These are phyloP conservation scores for Sclerodermus sp. DNA, from an alignment of 2,888 invertebrate genomes.

Conservation along the genomic window DNA sequence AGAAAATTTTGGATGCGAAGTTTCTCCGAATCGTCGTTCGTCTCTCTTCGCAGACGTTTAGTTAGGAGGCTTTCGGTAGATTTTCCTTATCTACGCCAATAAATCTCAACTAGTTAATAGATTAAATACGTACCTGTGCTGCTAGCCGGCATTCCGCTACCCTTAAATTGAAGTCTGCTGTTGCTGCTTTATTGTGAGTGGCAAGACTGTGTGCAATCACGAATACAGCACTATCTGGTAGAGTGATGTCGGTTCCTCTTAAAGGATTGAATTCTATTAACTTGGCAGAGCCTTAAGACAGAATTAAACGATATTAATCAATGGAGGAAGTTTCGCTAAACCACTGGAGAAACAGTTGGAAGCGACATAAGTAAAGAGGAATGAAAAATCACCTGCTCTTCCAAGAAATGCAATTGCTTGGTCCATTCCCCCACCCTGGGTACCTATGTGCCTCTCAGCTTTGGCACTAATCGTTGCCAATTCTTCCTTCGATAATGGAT, in stretches of 20 bases:
- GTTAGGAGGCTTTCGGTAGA: too few relatives aligned
- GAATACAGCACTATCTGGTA: conserved; percentile 84
- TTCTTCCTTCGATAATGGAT: conserved; percentile 59
- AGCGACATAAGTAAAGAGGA: neutral
- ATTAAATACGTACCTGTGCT: conserved; percentile 67
- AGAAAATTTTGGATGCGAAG: too few relatives aligned
- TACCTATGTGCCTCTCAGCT: conserved; percentile 93
- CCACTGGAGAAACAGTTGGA: too few relatives aligned
- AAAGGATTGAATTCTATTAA: conserved; percentile 93
- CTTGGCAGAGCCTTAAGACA: conserved; percentile 73
- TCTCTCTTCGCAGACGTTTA: too few relatives aligned
- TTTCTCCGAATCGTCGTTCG: too few relatives aligned
- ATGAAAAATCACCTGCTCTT: conserved; percentile 62
- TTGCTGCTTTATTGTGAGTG: conserved; percentile 92
- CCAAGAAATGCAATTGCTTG: conserved; percentile 97
- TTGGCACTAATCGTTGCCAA: conserved; percentile 86
- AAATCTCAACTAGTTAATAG: neutral
- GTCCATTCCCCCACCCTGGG: conserved; percentile 99
- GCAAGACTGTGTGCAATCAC: conserved; percentile 91
- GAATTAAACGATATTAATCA: neutral
- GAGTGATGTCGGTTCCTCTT: conserved; percentile 70
- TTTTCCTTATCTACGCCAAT: neutral
- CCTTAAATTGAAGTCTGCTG: conserved; percentile 85
- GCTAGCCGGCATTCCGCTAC: conserved; percentile 94
- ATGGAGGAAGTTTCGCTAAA: too few relatives aligned